These are phyloP conservation scores for Volucella inflata DNA, from an alignment of 2,888 invertebrate species.

Conservation along the genomic window DNA sequence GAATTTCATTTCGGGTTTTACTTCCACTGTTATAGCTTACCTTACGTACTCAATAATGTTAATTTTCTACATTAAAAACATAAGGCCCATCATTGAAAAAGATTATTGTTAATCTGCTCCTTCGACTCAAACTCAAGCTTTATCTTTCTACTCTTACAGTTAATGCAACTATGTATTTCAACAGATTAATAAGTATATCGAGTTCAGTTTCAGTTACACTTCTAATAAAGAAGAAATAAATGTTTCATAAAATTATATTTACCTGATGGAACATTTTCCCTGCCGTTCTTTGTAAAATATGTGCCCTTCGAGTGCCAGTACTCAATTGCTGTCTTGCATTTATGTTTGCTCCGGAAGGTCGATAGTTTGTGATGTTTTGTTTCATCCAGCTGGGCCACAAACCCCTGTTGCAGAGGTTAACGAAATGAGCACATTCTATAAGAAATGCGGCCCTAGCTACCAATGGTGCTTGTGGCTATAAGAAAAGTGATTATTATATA, in stretches of 20 bases:
- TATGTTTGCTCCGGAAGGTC: slow-evolving; percentile 87
- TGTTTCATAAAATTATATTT: slow-evolving; percentile 4
- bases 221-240: no score
- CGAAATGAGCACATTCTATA: slow-evolving; percentile 97
- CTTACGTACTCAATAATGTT: no score
- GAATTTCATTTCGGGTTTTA: no score
- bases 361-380: slow-evolving; percentile 90
- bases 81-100: no score
- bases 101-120: no score
- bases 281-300: slow-evolving; percentile 93
- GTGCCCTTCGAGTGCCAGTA: slow-evolving; percentile 87
- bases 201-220: no score
- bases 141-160: no score
- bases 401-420: slow-evolving; percentile 98
- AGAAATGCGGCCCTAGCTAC: slow-evolving; percentile 95
- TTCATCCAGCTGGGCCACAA: slow-evolving; percentile 99
- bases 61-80: no score
- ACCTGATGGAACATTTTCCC: slow-evolving; percentile 97
- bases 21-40: no score
- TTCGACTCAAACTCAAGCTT: no score
- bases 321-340: slow-evolving; percentile 84
- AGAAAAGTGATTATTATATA: slow-evolving; percentile 64
- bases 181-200: no score
- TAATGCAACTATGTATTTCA: no score
- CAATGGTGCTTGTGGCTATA: slow-evolving; percentile 95